phyloP scores from a whole-genome alignment of 2,888 invertebrate genomes.

The Keiferia lycopersicella region DNA sequence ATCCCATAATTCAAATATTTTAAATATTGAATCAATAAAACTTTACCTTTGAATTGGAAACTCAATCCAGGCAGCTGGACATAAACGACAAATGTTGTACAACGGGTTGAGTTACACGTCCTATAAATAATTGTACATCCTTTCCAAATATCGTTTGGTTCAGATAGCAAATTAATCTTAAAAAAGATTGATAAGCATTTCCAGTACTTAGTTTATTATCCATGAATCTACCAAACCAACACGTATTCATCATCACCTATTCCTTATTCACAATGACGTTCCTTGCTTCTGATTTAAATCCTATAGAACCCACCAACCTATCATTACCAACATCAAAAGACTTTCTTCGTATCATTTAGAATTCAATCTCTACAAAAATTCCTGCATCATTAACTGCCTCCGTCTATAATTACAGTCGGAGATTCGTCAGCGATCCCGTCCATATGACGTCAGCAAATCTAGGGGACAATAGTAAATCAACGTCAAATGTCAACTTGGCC shows the following conservation, averaged over 20 bases:
- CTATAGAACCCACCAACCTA: constrained; percentile 25
- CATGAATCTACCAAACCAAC: constrained; percentile 16
- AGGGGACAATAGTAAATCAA: constrained; percentile 76
- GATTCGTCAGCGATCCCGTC: constrained; percentile 37
- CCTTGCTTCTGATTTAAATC: constrained; percentile 23
- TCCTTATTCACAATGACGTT: constrained; percentile 26
- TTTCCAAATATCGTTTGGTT: too few species aligned
- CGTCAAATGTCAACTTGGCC: constrained; percentile 75
- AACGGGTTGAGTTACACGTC: too few species aligned
- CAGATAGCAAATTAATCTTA: too few species aligned
- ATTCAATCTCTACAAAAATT: constrained; percentile 27
- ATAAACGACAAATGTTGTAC: too few species aligned
- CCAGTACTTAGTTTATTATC: too few species aligned
- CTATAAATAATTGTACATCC: too few species aligned
- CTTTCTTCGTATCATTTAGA: constrained; percentile 19
- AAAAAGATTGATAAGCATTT: too few species aligned
- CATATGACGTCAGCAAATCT: constrained; percentile 65
- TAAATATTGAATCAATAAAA: too few species aligned
- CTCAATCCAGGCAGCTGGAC: too few species aligned
- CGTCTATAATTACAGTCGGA: constrained; percentile 36
- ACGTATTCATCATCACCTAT: background rate
- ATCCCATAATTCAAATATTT: too few species aligned
- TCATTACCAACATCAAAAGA: constrained; percentile 17
- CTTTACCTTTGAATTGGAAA: too few species aligned
- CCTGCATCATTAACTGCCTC: constrained; percentile 34